Evolutionary conservation across 2,113 vertebrate species (phyloP), one percentile per base, ranked within the genome.

Genomic region (Nannospalax galili): DNA sequence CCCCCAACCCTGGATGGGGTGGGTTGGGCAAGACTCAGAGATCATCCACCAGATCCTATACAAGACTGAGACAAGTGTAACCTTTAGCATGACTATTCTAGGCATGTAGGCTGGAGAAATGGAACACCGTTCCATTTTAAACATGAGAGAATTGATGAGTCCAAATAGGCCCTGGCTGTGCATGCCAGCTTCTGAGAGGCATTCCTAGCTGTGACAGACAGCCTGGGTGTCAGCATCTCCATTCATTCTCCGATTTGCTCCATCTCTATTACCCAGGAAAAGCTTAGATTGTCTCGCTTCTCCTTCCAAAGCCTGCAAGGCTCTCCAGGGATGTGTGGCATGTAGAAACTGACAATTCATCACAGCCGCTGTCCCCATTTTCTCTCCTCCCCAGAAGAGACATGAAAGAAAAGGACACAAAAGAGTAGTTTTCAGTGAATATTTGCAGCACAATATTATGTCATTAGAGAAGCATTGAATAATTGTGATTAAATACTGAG

Each of bases 401-500:
- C 42, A 86, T 4, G 64, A 94, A 97, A 95, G 62, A 80, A 84
- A 90, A 86, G 45, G 58, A 82, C 58, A 92, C 0, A 80, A 87
- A 92, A 86, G 52, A 78, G 26, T 28, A 67, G 37, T 80, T 93
- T 64, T 22, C 1, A 2, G 35, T 84, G 85, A 85, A 79, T n/a
- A 89, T 62, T 82, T 96, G 92, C 1, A 82, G 74, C 35, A 62
- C 52, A 80, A 58, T 16, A 30, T 72, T 58, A 22, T 92, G 10
- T 64, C 77, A 90, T 64, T 56, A 88, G 28, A 2, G 12, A 19
- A 91, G 35, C 64, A 82, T 0, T 48, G 37, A 86, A 92, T 45
- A 93, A 67, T 22, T 79, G 30, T 73, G 91, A 95, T 82, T 96
- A 81, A 94, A 92, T 80, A 82, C 32, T 77, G 52, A 74, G 58